Percentiles rank a stretch among this genome's conserved stretches.
Evolutionary conservation across 1,140 invertebrate genomes (phyloP).

Genomic region (Nasonia longicornis): DNA sequence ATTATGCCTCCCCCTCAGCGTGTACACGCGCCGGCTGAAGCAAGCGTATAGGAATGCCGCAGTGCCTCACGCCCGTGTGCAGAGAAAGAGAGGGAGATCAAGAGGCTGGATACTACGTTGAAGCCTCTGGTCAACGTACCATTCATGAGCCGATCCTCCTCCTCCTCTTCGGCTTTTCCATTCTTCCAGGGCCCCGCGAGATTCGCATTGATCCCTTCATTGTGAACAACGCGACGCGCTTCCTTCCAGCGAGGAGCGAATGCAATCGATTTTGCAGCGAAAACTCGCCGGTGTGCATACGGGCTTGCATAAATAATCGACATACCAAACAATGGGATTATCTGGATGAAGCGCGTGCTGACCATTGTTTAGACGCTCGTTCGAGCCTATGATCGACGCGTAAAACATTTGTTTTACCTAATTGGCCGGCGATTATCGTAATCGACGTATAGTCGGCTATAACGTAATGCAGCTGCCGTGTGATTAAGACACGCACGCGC

Average conservation of each 20-base stretch:
- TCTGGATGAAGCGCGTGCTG: slow-evolving; percentile 4
- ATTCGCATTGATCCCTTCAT: neutral
- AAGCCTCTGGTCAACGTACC: slow-evolving; percentile 52
- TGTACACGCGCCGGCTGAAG: neutral
- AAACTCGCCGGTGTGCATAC: too few species aligned
- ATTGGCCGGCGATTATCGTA: neutral
- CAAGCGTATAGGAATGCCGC: slow-evolving; percentile 15
- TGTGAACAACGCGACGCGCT: neutral
- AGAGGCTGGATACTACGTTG: slow-evolving; percentile 1
- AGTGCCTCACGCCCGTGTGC: neutral
- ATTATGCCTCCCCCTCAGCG: too few species aligned
- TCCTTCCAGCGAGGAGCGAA: neutral
- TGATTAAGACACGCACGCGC: neutral
- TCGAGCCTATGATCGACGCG: too few species aligned
- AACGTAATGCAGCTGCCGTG: slow-evolving; percentile 6
- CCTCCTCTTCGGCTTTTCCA: slow-evolving; percentile 35
- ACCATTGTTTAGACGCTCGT: neutral
- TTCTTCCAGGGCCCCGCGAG: neutral
- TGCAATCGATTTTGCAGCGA: neutral
- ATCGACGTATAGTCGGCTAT: neutral
- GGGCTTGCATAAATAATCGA: slow-evolving; percentile 7
- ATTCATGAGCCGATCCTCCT: slow-evolving; percentile 50
- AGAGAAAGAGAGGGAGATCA: slow-evolving; percentile 2
- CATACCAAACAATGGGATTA: slow-evolving; percentile 23
- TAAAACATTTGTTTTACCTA: neutral